Evolutionary conservation across 2,888 invertebrate species (phyloP).

Genomic region (Cerastoderma edule): DNA sequence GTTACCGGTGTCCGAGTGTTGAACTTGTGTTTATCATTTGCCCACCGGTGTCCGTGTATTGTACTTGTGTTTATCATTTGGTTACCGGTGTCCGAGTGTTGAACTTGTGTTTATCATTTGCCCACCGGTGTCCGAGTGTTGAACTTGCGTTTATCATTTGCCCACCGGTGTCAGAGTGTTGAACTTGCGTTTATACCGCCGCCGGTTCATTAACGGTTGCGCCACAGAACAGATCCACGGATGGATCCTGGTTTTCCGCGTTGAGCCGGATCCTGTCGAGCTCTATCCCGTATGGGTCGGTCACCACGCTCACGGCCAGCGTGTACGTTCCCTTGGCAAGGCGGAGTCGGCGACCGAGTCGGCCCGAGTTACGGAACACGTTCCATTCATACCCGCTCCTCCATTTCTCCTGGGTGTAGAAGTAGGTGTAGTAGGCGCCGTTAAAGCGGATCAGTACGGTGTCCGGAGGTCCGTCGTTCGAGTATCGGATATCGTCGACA

Average conservation of each 20-base stretch:
- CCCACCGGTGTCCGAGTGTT: no score
- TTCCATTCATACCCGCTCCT: constrained; percentile 53
- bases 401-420: constrained; percentile 43
- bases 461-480: constrained; percentile 55
- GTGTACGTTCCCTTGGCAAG: constrained; percentile 36
- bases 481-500: constrained; percentile 45
- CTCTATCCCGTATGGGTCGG: constrained; percentile 53
- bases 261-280: constrained; percentile 47
- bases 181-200: no score
- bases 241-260: constrained; percentile 42
- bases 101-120: no score
- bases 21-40: no score
- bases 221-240: constrained; percentile 39
- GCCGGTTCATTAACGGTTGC: constrained; percentile 13
- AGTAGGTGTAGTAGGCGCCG: constrained; percentile 25
- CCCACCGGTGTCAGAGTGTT: no score
- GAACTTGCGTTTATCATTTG: no score
- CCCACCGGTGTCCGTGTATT: no score
- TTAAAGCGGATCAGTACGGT: constrained; percentile 20
- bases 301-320: constrained; percentile 30
- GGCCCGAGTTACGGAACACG: constrained; percentile 46
- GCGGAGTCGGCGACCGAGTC: constrained; percentile 16
- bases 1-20: no score
- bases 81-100: no score
- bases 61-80: no score